Conservation (phyloP, 1,140 invertebrate species). For the Agrilus planipennis region DNA sequence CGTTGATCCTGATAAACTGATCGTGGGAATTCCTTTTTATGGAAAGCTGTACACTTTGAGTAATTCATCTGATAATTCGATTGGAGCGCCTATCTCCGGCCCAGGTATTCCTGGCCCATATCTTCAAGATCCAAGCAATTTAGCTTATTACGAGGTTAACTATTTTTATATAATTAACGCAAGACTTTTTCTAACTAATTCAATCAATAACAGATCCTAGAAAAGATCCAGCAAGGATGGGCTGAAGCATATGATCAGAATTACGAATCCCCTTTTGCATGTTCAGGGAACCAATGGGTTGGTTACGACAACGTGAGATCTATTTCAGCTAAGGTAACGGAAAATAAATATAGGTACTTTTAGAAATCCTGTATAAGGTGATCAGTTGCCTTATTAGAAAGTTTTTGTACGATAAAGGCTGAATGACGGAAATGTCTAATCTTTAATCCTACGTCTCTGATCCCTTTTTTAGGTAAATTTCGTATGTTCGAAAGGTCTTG, state of each 20-base stretch:
- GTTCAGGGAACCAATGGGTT: slow-evolving; percentile 22
- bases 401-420: not conserved
- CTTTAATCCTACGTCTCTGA: not conserved
- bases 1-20: slow-evolving; percentile 44
- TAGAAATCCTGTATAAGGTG: not conserved
- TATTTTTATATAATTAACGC: slow-evolving; percentile 23
- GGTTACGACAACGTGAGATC: slow-evolving; percentile 21
- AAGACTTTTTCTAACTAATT: not conserved
- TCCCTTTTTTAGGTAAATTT: slow-evolving; percentile 48
- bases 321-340: slow-evolving; percentile 10
- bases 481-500: slow-evolving; percentile 70
- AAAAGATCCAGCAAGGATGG: slow-evolving; percentile 16
- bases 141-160: slow-evolving; percentile 49
- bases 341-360: not conserved
- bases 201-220: slow-evolving; percentile 17
- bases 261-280: slow-evolving; percentile 14
- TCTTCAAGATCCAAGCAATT: slow-evolving; percentile 43
- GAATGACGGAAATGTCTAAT: not conserved
- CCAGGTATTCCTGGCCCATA: slow-evolving; percentile 48
- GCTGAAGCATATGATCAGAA: slow-evolving; percentile 9
- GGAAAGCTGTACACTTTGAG: slow-evolving; percentile 50
- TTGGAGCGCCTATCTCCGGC: slow-evolving; percentile 40
- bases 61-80: slow-evolving; percentile 34
- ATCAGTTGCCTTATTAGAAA: not conserved
- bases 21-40: slow-evolving; percentile 53